Conservation (phyloP, 2,888 invertebrate genomes). For the Nowickia ferox region DNA sequence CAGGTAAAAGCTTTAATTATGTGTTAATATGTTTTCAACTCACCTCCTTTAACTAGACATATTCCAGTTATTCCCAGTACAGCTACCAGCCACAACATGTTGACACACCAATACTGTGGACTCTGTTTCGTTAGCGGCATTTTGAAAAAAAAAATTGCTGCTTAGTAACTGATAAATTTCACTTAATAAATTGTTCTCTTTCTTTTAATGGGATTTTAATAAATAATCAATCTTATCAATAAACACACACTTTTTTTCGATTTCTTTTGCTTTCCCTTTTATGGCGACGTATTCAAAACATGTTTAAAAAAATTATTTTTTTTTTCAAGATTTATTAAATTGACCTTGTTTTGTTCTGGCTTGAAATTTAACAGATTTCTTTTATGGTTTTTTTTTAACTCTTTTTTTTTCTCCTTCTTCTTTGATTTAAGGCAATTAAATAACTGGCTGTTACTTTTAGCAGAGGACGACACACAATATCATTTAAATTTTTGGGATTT, state of each 20-base stretch:
- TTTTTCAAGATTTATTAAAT: constrained; percentile 60
- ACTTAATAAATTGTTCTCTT: constrained; percentile 38
- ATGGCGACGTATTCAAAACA: constrained; percentile 23
- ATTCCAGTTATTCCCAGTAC: constrained; percentile 24
- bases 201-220: constrained; percentile 47
- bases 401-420: background rate
- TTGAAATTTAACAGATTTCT: constrained; percentile 40
- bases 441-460: constrained; percentile 32
- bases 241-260: constrained; percentile 21
- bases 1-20: background rate
- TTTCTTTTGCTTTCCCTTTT: constrained; percentile 1
- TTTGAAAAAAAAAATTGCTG: background rate
- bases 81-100: constrained; percentile 49
- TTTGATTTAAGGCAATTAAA: constrained; percentile 67
- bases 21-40: constrained; percentile 17
- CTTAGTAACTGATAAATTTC: constrained; percentile 9
- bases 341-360: constrained; percentile 59
- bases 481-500: constrained; percentile 33
- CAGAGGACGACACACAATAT: constrained; percentile 30
- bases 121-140: constrained; percentile 46
- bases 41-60: constrained; percentile 63
- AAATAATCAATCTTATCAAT: constrained; percentile 57
- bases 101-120: constrained; percentile 20
- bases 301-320: constrained; percentile 1
- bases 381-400: background rate